These are phyloP conservation scores for Zapornia atra DNA, from an alignment of 2,113 vertebrate genomes.

Conservation along the genomic window DNA sequence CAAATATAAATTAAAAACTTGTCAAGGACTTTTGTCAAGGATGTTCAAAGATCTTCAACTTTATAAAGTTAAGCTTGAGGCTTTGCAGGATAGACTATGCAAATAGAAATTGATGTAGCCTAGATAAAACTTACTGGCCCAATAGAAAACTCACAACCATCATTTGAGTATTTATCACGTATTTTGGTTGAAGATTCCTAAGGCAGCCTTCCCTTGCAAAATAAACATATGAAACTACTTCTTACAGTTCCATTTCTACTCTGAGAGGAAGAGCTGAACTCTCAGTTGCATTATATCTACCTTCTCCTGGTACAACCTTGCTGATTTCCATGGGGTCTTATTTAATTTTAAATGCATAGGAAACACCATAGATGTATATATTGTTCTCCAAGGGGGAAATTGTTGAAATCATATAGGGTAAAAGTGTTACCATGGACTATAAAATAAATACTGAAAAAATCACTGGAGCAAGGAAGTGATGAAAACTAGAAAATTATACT, in stretches of 20 bases:
- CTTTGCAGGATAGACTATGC: neutral
- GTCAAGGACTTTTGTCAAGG: neutral
- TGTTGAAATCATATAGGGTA: neutral
- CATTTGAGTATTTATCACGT: neutral
- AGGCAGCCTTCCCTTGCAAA: neutral
- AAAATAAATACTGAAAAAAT: neutral
- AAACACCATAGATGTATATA: neutral
- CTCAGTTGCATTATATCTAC: neutral
- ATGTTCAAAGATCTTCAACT: neutral
- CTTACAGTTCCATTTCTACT: neutral
- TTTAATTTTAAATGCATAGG: neutral
- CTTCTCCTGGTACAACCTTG: neutral
- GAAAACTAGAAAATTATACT: neutral
- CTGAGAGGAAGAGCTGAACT: neutral
- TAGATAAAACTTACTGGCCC: neutral
- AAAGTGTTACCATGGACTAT: neutral
- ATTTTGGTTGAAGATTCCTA: neutral
- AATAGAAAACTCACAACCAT: neutral
- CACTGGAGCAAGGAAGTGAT: neutral
- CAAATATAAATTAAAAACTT: neutral
- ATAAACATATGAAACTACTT: neutral
- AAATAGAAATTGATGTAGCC: neutral
- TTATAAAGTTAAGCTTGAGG: neutral
- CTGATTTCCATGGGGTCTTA: neutral
- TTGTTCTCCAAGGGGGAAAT: neutral